Base-by-base conservation (phyloP, 2,888 invertebrate genomes). In the Ligdia adustata region DNA sequence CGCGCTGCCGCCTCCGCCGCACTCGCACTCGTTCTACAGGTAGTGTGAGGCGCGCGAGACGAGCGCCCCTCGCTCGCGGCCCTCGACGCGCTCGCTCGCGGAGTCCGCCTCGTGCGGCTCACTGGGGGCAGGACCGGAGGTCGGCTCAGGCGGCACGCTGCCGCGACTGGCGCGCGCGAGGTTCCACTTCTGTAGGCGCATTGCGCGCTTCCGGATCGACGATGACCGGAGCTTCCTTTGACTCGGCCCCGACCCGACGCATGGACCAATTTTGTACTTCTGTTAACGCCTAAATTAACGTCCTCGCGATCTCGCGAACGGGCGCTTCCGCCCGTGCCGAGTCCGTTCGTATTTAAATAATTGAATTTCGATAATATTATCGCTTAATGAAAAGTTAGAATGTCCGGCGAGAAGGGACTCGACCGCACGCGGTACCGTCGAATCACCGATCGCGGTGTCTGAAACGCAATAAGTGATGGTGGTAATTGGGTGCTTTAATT, bases 31-130 rank as follows among this genome's bases (percentile, higher is more conserved):
- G 39, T 91, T 91, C 75, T 90, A 91, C 70, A 90, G 29, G 82
- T 86, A 88, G 87, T 89, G 88, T 81, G 87, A 85, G 89, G 88
- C 82, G 73, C 73, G 85, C 86, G 84, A 83, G 87, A 77, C 83
- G 87, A 82, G 87, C 86, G 85, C 82, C 61, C 75, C 73, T 68
- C 78, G 81, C 77, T 79, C 78, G 69, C 80, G 75, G 72, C 79
- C 73, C 62, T 83, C 83, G 74, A 73, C 79, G 82, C 85, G 85
- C 86, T 88, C 87, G 83, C 87, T 87, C 81, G 86, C 86, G 62
- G 87, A 87, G 82, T 85, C 86, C 66, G 42, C 42, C 15, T 49
- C 48, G 33, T 49, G 48, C 38, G 48, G 48, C 48, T 49, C 48
- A 33, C 48, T 49, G 33, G 40, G 15, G 53, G 41, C 18, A 9